Evolutionary conservation across 2,113 vertebrate genomes (phyloP).

Genomic region (Eurypyga helias): DNA sequence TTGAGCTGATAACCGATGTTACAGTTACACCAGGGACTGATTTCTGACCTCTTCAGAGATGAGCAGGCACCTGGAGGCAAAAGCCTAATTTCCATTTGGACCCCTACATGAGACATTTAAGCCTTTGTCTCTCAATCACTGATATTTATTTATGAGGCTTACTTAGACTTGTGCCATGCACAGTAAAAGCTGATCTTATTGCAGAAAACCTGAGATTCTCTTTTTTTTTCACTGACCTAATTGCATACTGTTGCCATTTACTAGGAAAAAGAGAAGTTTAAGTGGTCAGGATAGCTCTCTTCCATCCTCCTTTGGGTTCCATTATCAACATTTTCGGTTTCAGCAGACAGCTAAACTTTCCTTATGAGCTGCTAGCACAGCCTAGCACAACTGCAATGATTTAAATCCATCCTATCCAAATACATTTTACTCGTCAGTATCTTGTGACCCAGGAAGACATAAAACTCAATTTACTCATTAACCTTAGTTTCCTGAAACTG

Average conservation of each 20-base stretch:
- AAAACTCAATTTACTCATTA: constrained; percentile 54
- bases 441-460: not conserved
- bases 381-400: not conserved
- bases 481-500: constrained; percentile 30
- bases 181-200: not conserved
- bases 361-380: not conserved
- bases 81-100: not conserved
- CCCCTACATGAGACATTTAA: not conserved
- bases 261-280: not conserved
- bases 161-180: not conserved
- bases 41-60: not conserved
- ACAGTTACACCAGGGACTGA: not conserved
- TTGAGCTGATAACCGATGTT: not conserved
- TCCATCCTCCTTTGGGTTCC: not conserved
- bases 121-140: not conserved
- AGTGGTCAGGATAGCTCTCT: not conserved
- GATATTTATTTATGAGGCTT: not conserved
- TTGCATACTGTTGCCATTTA: not conserved
- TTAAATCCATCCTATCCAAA: not conserved
- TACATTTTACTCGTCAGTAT: not conserved
- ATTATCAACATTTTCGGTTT: not conserved
- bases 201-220: not conserved
- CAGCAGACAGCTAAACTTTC: not conserved
- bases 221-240: not conserved
- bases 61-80: not conserved